Evolutionary conservation across 2,888 invertebrate species (phyloP).

Genomic region (Drosophila austrosaltans): DNA sequence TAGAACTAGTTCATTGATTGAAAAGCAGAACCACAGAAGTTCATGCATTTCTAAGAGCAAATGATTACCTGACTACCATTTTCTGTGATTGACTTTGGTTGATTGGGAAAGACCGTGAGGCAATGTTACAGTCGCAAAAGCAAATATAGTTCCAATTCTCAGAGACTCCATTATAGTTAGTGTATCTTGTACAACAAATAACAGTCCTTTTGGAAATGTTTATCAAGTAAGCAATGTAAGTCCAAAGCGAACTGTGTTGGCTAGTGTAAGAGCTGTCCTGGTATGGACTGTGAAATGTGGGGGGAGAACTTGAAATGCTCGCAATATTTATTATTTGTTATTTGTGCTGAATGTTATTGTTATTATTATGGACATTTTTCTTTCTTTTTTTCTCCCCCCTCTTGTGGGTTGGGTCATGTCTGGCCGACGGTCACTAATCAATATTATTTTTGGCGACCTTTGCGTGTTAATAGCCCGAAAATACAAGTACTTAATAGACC

Average conservation of each 20-base stretch:
- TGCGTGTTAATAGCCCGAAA: constrained; percentile 65
- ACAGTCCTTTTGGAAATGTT: neutral
- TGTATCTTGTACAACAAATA: too few species aligned
- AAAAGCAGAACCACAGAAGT: too few species aligned
- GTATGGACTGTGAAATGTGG: too few species aligned
- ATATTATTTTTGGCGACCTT: constrained; percentile 67
- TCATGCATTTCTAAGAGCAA: neutral
- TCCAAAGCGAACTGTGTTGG: neutral
- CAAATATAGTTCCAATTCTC: neutral
- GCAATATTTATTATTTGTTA: constrained; percentile 1
- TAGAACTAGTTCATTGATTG: too few species aligned
- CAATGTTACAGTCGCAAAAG: neutral
- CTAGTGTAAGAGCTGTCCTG: neutral
- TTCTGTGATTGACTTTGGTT: neutral
- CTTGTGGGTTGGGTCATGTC: constrained; percentile 35
- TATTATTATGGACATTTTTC: constrained; percentile 41
- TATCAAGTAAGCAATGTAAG: too few species aligned
- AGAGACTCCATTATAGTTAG: too few species aligned
- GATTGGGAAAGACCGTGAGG: neutral
- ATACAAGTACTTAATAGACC: constrained; percentile 28
- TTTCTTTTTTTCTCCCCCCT: neutral
- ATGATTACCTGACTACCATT: neutral
- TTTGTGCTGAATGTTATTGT: constrained; percentile 44
- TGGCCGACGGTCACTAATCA: constrained; percentile 66
- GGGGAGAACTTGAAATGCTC: too few species aligned